Base-by-base conservation (phyloP, 1,140 invertebrate genomes). In the Eupeodes corollae region DNA sequence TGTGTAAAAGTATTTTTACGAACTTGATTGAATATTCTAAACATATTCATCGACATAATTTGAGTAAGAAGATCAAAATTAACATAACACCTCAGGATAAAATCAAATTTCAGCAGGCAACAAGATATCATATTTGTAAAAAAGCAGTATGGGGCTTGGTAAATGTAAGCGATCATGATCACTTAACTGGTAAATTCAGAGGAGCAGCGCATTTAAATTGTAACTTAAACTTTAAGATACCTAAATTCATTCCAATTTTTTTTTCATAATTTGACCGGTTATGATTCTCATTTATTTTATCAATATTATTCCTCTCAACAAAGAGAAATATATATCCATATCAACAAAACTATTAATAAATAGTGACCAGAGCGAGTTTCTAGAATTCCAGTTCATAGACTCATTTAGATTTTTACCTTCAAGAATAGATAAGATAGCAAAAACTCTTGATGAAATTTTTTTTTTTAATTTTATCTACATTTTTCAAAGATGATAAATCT, bases 221-320 rank as follows among this genome's bases (percentile, higher is more conserved):
- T 46, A 63, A 67, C 51, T 35, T 67, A 38, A 53, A 57, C 40
- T 60, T 50, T 50, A 52, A 51, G 41, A 43, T 51, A 45, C 30
- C 51, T 19, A 50, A 49, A 40, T 52, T 52, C 39, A 42, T 67
- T 31, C 67, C 68, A 9, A 54, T 70, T 39, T 50, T 61, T n/a
- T 49, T 63, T 70, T 49, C 63, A 70, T 52, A 69, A 69, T 53
- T 50, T 69, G 8, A 40, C 42, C 9, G 56, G 54, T 2, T 70
- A 70, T 51, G 63, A 72, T 54, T 51, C 52, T 19, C 61, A 68
- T 56, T 59, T 67, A 39, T 51, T 65, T 42, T 11, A 49, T 55
- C 14, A 50, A 46, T 45, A 42, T 26, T 26, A 64, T 69, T 41
- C 59, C 65, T n/a, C 61, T 62, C 44, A 63, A 55, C 38, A 57